phyloP scores from a whole-genome alignment of 1,140 invertebrate genomes.

The Eueides isabella region DNA sequence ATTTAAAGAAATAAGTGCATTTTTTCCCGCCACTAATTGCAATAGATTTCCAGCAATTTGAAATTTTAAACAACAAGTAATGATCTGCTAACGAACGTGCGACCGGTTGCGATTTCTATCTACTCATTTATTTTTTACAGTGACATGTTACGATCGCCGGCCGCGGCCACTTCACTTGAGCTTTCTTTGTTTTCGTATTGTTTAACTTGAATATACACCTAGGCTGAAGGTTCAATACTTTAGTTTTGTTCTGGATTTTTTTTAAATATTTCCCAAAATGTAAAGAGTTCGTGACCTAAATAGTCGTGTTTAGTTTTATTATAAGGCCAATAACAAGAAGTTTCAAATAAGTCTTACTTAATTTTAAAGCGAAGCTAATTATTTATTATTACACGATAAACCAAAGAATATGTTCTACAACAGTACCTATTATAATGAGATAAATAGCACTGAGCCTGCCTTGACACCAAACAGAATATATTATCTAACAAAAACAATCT shows the following conservation, averaged over 20 bases:
- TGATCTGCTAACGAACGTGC: slow-evolving; percentile 31
- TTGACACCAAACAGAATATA: slow-evolving; percentile 7
- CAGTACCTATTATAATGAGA: background rate
- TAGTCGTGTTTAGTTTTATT: too few relatives aligned
- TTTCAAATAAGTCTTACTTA: background rate
- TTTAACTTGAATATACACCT: background rate
- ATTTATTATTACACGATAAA: background rate
- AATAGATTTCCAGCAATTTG: slow-evolving; percentile 35
- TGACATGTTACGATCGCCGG: slow-evolving; percentile 14
- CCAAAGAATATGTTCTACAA: background rate
- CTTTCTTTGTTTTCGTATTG: background rate
- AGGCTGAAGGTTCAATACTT: background rate
- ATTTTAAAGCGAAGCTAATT: background rate
- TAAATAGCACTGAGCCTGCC: background rate
- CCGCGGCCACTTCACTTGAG: background rate
- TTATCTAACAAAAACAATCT: slow-evolving; percentile 11
- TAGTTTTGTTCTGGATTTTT: background rate
- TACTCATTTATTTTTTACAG: slow-evolving; percentile 43
- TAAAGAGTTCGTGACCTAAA: too few relatives aligned
- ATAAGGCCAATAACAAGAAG: too few relatives aligned
- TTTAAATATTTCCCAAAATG: too few relatives aligned
- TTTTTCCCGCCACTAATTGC: slow-evolving; percentile 33
- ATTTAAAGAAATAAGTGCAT: slow-evolving; percentile 35
- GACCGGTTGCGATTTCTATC: slow-evolving; percentile 46
- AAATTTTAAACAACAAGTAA: slow-evolving; percentile 40